Evolutionary conservation across 1,140 invertebrate species (phyloP).

Genomic region (Gonatopus flavifemur): DNA sequence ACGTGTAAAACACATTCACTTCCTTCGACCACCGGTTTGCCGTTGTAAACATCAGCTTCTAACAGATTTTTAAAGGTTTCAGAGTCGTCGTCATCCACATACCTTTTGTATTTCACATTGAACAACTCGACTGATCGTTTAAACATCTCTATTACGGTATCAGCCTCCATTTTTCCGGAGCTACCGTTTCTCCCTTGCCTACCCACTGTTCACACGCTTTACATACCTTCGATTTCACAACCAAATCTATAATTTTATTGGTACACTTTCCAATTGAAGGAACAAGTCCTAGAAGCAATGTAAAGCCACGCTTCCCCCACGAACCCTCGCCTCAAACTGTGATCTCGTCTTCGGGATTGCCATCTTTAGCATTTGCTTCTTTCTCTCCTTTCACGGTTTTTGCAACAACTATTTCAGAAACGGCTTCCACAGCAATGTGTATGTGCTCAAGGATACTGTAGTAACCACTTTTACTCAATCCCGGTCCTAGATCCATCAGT

Average conservation of each 20-base stretch:
- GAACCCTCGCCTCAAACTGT: slow-evolving; percentile 25
- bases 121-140: slow-evolving; percentile 11
- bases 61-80: slow-evolving; percentile 15
- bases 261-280: slow-evolving; percentile 13
- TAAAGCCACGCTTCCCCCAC: too few species aligned
- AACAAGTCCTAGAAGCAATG: slow-evolving; percentile 10
- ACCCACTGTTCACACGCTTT: slow-evolving; percentile 10
- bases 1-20: slow-evolving; percentile 19
- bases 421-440: slow-evolving; percentile 1
- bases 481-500: slow-evolving; percentile 1
- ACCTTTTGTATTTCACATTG: slow-evolving; percentile 2
- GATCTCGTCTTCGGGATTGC: slow-evolving; percentile 7
- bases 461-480: slow-evolving; percentile 2
- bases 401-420: neutral
- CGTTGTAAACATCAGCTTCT: too few species aligned
- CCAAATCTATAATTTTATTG: too few species aligned
- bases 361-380: slow-evolving; percentile 3
- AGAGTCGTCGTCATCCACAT: slow-evolving; percentile 15
- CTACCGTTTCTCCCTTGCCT: slow-evolving; percentile 9
- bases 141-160: too few species aligned
- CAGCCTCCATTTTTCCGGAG: slow-evolving; percentile 22
- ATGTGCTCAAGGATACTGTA: slow-evolving; percentile 2
- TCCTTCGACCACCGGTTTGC: too few species aligned
- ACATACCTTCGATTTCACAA: slow-evolving; percentile 9
- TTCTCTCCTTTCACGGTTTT: slow-evolving; percentile 12